Base-by-base conservation (phyloP, 2,113 vertebrate species). In the Lamprotornis superbus region DNA sequence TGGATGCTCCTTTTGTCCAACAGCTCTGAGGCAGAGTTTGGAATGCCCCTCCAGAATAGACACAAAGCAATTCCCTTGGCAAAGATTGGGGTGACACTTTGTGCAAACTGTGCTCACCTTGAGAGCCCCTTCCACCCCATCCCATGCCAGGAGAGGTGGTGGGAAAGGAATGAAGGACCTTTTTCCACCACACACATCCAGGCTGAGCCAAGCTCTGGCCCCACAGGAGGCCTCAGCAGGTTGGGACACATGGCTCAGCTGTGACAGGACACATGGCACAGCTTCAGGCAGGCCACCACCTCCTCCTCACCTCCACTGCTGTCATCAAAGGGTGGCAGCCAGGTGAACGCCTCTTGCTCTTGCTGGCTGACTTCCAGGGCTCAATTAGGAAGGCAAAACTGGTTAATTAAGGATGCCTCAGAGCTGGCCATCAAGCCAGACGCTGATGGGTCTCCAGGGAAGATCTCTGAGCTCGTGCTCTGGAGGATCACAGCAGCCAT, bases 341-440 rank as follows among this genome's bases (percentile, higher is more conserved):
- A 18, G 83, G 65, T 56, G 19, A 93, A 80, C 12, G 1, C 77
- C 94, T 84, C 89, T 67, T 71, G 86, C 65, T 71, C 76, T 5
- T 5, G 40, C 92, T 86, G 83, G 39, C 71, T 91, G 87, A 11
- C 80, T 64, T 59, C 83, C 84, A 84, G 87, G 65, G 47, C 42
- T 46, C 73, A 35, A 61, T 95, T 94, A 92, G 83, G 61, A 87
- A 87, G 89, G 87, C 89, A 94, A 94, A 96, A 68, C 81, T 13
- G 56, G 69, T 64, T 91, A 84, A 92, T 91, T 74, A 83, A 81
- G 60, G 71, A 35, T 78, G 89, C 57, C 73, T 84, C 28, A 39
- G 37, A 91, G 93, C 31, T 53, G 93, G 89, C 61, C 93, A 59
- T 49, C 16, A 1, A 44, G 60, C 33, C 87, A 75, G 93, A 42